Conservation (phyloP, 2,113 vertebrate species). For the Thamnophis sirtalis region DNA sequence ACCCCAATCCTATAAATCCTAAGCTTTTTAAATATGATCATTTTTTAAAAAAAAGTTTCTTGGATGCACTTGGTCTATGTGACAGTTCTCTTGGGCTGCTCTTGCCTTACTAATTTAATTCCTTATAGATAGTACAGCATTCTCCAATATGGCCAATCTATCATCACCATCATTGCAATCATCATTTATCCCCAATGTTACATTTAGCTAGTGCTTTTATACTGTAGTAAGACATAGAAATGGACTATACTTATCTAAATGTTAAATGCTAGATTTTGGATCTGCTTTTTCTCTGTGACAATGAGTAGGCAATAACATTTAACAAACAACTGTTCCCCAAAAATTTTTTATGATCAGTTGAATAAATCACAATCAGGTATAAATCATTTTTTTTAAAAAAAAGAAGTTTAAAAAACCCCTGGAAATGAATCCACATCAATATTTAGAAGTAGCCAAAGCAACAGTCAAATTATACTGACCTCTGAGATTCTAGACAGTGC, state of each 20-base stretch:
- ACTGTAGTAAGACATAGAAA: background rate
- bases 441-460: background rate
- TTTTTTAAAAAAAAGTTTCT: background rate
- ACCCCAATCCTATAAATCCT: background rate
- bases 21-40: background rate
- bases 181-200: background rate
- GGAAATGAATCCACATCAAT: background rate
- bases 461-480: background rate
- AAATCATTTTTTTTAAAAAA: background rate
- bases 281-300: background rate
- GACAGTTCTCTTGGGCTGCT: background rate
- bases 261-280: background rate
- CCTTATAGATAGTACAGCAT: background rate
- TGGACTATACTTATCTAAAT: background rate
- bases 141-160: background rate
- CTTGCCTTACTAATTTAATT: background rate
- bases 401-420: background rate
- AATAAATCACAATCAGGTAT: background rate
- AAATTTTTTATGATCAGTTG: background rate
- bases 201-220: background rate
- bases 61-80: background rate
- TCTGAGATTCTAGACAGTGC: background rate
- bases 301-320: background rate
- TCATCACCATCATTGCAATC: background rate
- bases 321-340: background rate